Percentiles rank a stretch among this genome's conserved stretches.
phyloP scores from a whole-genome alignment of 2,113 vertebrate genomes.

The Trematocara unimaculatum region DNA sequence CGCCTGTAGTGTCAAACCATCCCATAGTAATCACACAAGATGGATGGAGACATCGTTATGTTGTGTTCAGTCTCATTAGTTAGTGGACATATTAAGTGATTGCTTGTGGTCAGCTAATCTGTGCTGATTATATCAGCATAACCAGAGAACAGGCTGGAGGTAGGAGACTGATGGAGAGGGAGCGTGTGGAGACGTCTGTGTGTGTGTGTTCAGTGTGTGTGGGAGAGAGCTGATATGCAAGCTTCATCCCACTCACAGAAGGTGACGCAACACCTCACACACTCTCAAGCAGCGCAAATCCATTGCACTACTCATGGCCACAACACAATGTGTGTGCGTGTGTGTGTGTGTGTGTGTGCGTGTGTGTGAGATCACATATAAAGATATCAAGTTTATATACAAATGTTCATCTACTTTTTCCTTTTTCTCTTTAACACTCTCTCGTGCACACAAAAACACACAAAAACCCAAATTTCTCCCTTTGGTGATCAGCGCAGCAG shows the following conservation, averaged over 20 bases:
- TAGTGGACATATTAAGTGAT: constrained; percentile 22
- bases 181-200: not conserved
- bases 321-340: not conserved
- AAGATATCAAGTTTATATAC: not conserved
- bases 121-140: constrained; percentile 32
- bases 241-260: constrained; percentile 63
- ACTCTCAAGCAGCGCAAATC: constrained; percentile 16
- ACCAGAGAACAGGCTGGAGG: constrained; percentile 34
- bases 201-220: constrained; percentile 8
- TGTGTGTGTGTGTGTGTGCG: not conserved
- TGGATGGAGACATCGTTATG: not conserved
- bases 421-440: not conserved
- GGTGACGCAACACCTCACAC: constrained; percentile 58
- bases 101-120: constrained; percentile 25
- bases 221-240: constrained; percentile 34
- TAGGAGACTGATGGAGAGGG: constrained; percentile 22
- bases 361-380: not conserved
- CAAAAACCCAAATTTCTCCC: constrained; percentile 28
- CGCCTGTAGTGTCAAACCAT: not conserved
- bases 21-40: not conserved
- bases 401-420: not conserved
- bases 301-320: not conserved
- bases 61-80: constrained; percentile 9
- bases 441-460: constrained; percentile 13
- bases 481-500: constrained; percentile 67